phyloP scores from a whole-genome alignment of 1,140 invertebrate species.

The Calosoma granatense region DNA sequence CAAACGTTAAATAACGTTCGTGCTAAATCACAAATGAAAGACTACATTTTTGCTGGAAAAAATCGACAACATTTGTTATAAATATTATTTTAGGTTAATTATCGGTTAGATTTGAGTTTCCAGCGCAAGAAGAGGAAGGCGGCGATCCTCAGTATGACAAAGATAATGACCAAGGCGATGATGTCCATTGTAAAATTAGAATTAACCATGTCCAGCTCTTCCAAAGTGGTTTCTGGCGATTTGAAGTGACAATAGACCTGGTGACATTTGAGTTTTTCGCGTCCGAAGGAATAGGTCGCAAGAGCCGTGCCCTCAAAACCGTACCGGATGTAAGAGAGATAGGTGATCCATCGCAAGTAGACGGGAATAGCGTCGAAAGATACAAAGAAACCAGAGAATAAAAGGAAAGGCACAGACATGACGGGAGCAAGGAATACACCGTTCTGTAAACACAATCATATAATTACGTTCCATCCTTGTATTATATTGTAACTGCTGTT shows the following conservation, averaged over 20 bases:
- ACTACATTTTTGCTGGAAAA: no score
- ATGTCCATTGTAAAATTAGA: conserved; percentile 69
- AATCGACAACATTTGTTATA: no score
- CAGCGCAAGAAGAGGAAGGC: conserved; percentile 88
- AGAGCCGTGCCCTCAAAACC: conserved; percentile 90
- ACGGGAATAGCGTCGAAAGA: conserved; percentile 93
- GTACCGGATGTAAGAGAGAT: conserved; percentile 90
- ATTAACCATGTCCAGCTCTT: conserved; percentile 75
- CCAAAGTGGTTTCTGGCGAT: conserved; percentile 77
- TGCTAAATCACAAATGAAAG: no score
- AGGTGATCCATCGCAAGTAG: conserved; percentile 92
- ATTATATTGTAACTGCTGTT: no score
- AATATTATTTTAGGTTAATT: no score
- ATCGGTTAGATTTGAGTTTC: conserved; percentile 69
- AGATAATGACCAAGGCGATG: conserved; percentile 76
- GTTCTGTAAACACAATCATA: no score
- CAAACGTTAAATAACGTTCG: no score
- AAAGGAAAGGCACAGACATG: conserved; percentile 85
- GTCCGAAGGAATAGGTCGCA: conserved; percentile 82
- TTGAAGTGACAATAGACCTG: conserved; percentile 83
- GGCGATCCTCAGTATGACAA: conserved; percentile 73
- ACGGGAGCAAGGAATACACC: conserved; percentile 94
- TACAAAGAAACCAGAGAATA: conserved; percentile 96
- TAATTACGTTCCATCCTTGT: no score
- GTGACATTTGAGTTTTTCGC: conserved; percentile 69